Conservation (phyloP, 2,888 invertebrate species). For the Ceraclea dissimilis region DNA sequence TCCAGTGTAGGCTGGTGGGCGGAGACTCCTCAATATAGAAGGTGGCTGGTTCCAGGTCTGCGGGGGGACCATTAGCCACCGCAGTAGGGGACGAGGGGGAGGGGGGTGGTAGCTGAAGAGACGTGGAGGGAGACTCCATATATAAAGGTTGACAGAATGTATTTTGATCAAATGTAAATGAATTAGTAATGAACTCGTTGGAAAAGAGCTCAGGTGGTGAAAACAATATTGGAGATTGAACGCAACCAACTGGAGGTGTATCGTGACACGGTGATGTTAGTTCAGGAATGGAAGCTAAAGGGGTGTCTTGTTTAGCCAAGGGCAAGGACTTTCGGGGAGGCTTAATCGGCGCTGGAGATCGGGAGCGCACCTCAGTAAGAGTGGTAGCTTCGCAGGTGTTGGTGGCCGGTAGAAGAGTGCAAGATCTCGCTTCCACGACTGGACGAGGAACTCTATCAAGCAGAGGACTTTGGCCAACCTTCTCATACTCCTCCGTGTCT, state of each 20-base stretch:
- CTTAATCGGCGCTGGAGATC: conserved; percentile 5
- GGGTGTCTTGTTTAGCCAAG: conserved; percentile 30
- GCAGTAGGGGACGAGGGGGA: conserved; percentile 29
- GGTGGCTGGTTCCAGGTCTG: conserved; percentile 72
- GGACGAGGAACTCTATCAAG: conserved; percentile 46
- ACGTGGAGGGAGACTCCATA: conserved; percentile 24
- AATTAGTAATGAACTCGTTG: background rate
- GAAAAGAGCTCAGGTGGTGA: conserved; percentile 5
- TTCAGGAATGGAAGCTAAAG: conserved; percentile 13
- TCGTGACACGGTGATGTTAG: conserved; percentile 6
- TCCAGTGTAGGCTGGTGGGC: conserved; percentile 72
- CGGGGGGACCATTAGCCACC: conserved; percentile 24
- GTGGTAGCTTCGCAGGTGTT: conserved; percentile 35
- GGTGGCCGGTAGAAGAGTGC: conserved; percentile 40
- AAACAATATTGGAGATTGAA: conserved; percentile 6
- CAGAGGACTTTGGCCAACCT: conserved; percentile 57
- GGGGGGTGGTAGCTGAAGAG: conserved; percentile 27
- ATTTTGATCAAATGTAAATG: conserved; percentile 2
- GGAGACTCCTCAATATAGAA: conserved; percentile 86
- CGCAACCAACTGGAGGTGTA: background rate
- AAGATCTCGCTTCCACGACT: conserved; percentile 53
- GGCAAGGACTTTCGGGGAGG: conserved; percentile 13
- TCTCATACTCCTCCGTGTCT: conserved; percentile 78
- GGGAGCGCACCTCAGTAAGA: conserved; percentile 18
- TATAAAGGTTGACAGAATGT: conserved; percentile 3